Conservation (phyloP, 1,140 invertebrate genomes). For the Cyclargus thomasi region DNA sequence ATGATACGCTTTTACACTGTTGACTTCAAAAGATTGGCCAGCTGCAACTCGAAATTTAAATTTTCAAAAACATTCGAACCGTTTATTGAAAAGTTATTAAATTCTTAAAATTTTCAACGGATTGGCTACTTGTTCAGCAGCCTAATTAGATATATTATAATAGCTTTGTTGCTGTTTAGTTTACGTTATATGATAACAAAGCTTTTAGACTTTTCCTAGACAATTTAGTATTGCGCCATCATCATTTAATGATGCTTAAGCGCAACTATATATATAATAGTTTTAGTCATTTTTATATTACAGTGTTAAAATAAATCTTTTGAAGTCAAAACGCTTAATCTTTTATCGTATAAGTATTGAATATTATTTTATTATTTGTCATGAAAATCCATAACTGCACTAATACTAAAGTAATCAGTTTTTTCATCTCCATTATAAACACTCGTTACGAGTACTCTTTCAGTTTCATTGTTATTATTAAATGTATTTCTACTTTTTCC, state of each 20-base stretch:
- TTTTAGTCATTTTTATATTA: background rate
- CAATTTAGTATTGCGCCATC: background rate
- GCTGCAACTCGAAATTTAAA: background rate
- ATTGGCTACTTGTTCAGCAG: background rate
- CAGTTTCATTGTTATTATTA: background rate
- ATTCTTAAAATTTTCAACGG: background rate
- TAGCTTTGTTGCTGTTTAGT: background rate
- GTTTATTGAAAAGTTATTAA: background rate
- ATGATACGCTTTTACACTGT: background rate
- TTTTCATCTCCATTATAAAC: background rate
- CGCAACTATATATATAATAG: background rate
- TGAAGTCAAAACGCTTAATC: background rate
- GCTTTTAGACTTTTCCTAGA: background rate
- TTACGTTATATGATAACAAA: background rate
- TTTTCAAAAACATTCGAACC: background rate
- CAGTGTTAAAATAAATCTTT: background rate
- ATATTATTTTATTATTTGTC: background rate
- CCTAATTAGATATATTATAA: background rate
- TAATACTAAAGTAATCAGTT: background rate
- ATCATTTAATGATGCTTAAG: background rate
- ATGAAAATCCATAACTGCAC: background rate
- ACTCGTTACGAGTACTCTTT: background rate
- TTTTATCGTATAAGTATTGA: background rate
- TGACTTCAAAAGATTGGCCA: slow-evolving; percentile 11
- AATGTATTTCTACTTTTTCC: background rate